Base-by-base conservation (phyloP, 2,888 invertebrate genomes). In the Abrostola tripartita region DNA sequence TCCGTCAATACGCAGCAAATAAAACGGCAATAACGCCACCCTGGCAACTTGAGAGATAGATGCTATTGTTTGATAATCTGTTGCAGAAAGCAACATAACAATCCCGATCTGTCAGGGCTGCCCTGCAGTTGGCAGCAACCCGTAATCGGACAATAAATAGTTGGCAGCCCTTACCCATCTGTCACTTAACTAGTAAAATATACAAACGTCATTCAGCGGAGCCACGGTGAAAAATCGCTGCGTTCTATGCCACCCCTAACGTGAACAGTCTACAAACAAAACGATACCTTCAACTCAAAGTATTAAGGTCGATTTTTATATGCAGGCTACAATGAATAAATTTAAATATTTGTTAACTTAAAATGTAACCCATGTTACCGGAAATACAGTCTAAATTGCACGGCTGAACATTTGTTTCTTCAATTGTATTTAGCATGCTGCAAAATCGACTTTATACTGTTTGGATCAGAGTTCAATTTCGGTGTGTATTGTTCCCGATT, bases 261-360 rank as follows among this genome's bases (percentile, higher is more conserved):
- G 61, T 52, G 63, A 69, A 71, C 60, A 53, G 51, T 64, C 65
- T 68, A 54, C 72, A 69, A 67, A 61, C 70, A 68, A 69, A 73
- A 62, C 56, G 75, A 79, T 73, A 57, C 66, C 52, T 79, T 74
- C 79, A 78, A 61, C 51, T 11, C 52, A 51, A 61, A 66, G 61
- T 35, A 59, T 76, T 87, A 91, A 75, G 83, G 92, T 88, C 68
- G 69, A 86, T 82, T 87, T 86, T 88, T 71, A 80, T 84, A 83
- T 85, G 86, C 73, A 52, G 52, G 53, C 59, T 58, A 62, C 78
- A 71, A 80, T 84, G 93, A 91, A 92, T 93, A 93, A 93, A 93
- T 94, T 94, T 92, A 93, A 94, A 93, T 93, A 91, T 94, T 93
- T 93, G 94, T 93, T 91, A 93, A 94, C 89, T 94, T 93, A 93